A percentile compares a stretch with the other conserved stretches of the same genome.
phyloP scores from a whole-genome alignment of 2,888 invertebrate genomes.

The Itoplectis maculator region DNA sequence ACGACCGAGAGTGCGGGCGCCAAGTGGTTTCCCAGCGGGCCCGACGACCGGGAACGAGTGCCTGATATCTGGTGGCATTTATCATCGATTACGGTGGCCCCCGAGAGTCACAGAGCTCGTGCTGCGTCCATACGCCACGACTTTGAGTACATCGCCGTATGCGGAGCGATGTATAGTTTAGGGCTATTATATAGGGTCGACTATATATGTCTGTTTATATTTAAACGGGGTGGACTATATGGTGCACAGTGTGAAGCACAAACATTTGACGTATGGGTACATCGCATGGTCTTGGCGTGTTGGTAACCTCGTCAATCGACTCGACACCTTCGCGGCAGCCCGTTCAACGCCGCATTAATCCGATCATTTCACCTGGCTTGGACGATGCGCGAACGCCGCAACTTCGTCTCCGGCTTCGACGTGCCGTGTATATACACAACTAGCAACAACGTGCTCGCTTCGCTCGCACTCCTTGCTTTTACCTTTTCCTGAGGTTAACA shows the following conservation, averaged over 20 bases:
- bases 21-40: constrained; percentile 80
- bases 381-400: constrained; percentile 20
- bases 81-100: constrained; percentile 79
- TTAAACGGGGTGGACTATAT: neutral
- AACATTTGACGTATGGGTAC: neutral
- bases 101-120: constrained; percentile 33
- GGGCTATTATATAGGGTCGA: constrained; percentile 45
- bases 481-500: too few relatives aligned
- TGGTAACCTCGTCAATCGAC: constrained; percentile 66
- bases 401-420: neutral
- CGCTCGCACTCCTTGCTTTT: too few relatives aligned
- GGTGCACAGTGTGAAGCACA: constrained; percentile 19
- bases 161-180: neutral
- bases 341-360: constrained; percentile 39
- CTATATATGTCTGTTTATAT: constrained; percentile 6
- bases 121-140: constrained; percentile 10
- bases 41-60: constrained; percentile 74
- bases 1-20: constrained; percentile 74
- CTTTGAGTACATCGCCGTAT: too few relatives aligned
- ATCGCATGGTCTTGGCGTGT: constrained; percentile 30
- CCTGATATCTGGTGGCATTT: constrained; percentile 79
- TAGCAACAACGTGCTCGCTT: too few relatives aligned
- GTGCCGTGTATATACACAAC: too few relatives aligned
- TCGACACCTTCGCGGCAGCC: constrained; percentile 30
- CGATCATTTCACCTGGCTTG: constrained; percentile 40